Evolutionary conservation across 1,140 invertebrate genomes (phyloP), one percentile per base, ranked within the genome.

Genomic region (Thaumatotibia leucotreta): DNA sequence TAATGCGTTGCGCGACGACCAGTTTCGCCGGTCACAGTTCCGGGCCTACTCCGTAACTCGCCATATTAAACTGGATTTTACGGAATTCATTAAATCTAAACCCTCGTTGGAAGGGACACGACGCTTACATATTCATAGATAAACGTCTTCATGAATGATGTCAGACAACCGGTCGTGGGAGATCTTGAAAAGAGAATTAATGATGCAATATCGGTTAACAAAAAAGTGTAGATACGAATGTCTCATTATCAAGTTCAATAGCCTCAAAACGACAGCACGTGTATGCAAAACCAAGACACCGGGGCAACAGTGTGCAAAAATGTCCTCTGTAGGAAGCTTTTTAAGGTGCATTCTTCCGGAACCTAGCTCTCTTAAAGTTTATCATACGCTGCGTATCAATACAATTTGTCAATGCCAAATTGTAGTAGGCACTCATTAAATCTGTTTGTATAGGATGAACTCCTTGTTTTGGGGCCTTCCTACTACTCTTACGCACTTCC

Each of bases 171-270:
- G 75, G 70, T 70, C 61, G 22, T 32, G 23, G 52, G 35, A 67
- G 65, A 79, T 69, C 74, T 66, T 66, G 73, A 74, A 80, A 67
- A 77, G 82, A 82, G 77, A 75, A 76, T 74, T 79, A 75, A 76
- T 86, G 80, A 88, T 89, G 83, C 84, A 89, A 89, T 83, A 80
- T 76, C 70, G 64, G 68, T 74, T 67, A 79, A 77, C 70, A 83
- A 83, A 88, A 58, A 82, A 83, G 65, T 70, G 69, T 69, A 87
- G 75, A 89, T 84, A 88, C 83, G 80, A 69, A 80, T 83, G 81
- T 88, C 86, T 83, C 79, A 86, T 88, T 89, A 90, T 89, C 86
- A 89, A 88, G 88, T 90, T 90, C 88, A 90, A 90, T 87, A 90
- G 88, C 88, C 88, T 73, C 83, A 73, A 75, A 82, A 69, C 76